Conservation (phyloP, 2,797 vertebrate species). For the Lindbergichthys nudifrons region DNA sequence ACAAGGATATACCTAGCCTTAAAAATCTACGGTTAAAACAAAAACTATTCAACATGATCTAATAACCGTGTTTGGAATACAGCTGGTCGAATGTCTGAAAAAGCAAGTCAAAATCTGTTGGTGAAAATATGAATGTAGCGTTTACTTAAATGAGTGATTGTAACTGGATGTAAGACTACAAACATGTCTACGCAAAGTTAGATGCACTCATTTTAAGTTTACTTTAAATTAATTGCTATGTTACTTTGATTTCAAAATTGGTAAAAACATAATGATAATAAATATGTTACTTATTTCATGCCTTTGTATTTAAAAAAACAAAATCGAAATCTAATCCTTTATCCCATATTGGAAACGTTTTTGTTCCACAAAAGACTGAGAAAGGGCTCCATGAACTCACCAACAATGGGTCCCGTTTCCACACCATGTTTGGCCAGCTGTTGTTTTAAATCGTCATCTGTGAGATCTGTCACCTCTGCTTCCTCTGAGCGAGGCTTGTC, state of each 20-base stretch:
- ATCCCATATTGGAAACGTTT: background rate
- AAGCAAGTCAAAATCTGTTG: background rate
- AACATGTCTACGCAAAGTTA: too few species aligned
- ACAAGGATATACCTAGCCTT: too few species aligned
- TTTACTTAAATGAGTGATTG: too few species aligned
- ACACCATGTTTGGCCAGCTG: constrained; percentile 90
- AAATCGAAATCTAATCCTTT: background rate
- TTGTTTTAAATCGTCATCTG: constrained; percentile 90
- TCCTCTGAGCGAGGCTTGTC: constrained; percentile 90
- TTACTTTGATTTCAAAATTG: background rate
- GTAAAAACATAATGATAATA: background rate
- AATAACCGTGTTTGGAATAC: background rate
- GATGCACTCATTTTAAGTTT: background rate
- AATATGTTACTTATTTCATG: background rate
- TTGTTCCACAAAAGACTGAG: background rate
- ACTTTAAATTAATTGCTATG: background rate
- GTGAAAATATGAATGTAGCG: too few species aligned
- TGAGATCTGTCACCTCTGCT: constrained; percentile 88
- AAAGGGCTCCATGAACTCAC: constrained; percentile 77
- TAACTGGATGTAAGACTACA: background rate
- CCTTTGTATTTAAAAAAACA: background rate
- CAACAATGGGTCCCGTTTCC: constrained; percentile 90
- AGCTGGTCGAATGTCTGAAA: background rate
- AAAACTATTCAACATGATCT: too few species aligned
- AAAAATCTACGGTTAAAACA: too few species aligned